Evolutionary conservation across 2,113 vertebrate species (phyloP), one percentile per base, ranked within the genome.

Genomic region (Pitta sordida): DNA sequence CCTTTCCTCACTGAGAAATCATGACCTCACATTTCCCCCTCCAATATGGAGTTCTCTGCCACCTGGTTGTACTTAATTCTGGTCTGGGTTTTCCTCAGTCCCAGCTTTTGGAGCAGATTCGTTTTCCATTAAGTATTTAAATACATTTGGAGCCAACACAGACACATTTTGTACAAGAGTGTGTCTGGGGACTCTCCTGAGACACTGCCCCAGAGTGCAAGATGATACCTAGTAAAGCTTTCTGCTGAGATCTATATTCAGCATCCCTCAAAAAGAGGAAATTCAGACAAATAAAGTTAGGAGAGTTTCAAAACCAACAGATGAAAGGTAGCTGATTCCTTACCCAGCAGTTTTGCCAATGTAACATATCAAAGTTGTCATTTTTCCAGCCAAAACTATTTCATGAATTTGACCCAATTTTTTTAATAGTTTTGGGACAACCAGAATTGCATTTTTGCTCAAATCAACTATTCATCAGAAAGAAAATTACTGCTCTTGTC

Each of bases 401-500:
- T 94, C 59, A 78, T 94, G 39, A 93, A 92, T 94, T 94, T 93
- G 92, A 96, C 95, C 94, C 88, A 95, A 84, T 88, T 96, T 95
- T 93, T 18, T 84, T 86, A 96, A 92, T 83, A 83, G 73, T 78
- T 96, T 96, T 88, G 60, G 86, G 95, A 93, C 77, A 90, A 92
- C 94, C 64, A 96, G 88, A 96, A 93, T 53, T 91, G 80, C 92
- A 64, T 86, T 95, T 96, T 95, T 90, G 77, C 64, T 94, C 92
- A 94, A 95, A 95, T 93, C 96, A 96, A 84, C 94, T 93, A 90
- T 86, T 96, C 68, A 96, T 96, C 60, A 44, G 88, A 88, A 88
- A 83, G 95, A 96, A 96, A 96, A 96, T 95, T 96, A 83, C 83
- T 78, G 73, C n/a, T 96, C 90, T 96, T 90, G 83, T 94, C 64